phyloP scores from a whole-genome alignment of 2,888 invertebrate species.

The Troilus luridus region DNA sequence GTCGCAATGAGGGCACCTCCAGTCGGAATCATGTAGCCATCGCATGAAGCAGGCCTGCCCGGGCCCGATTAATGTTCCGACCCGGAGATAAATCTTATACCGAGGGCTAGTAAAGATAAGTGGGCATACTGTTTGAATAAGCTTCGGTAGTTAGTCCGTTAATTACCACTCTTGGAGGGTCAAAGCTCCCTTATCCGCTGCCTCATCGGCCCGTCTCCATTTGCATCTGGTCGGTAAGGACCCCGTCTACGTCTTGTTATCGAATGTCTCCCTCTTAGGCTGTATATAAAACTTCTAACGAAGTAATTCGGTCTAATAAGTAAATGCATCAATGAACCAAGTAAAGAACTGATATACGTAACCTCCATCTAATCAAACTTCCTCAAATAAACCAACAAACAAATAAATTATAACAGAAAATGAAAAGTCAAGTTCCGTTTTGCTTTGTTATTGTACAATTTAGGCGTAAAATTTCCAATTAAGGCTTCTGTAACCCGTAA shows the following conservation, averaged over 20 bases:
- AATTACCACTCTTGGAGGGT: neutral
- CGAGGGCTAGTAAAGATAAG: constrained; percentile 7
- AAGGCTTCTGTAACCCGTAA: neutral
- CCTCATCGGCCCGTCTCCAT: neutral
- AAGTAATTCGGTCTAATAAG: neutral
- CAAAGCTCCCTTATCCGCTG: neutral
- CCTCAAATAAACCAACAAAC: neutral
- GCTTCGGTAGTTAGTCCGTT: constrained; percentile 1
- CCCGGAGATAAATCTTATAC: neutral
- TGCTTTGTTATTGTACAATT: neutral
- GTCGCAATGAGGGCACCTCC: neutral
- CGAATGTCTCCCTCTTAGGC: neutral
- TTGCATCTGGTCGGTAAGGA: neutral
- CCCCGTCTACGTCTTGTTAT: neutral
- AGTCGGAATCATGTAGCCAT: neutral
- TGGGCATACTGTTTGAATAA: constrained; percentile 13
- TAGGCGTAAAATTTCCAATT: neutral
- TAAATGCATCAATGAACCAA: neutral
- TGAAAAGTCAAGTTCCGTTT: neutral
- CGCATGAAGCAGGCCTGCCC: neutral
- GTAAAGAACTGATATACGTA: neutral
- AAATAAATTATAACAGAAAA: neutral
- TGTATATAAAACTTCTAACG: neutral
- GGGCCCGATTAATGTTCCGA: neutral
- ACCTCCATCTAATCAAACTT: neutral